Evolutionary conservation across 2,113 vertebrate species (phyloP), one percentile per base, ranked within the genome.

Genomic region (Leucosticte australis): DNA sequence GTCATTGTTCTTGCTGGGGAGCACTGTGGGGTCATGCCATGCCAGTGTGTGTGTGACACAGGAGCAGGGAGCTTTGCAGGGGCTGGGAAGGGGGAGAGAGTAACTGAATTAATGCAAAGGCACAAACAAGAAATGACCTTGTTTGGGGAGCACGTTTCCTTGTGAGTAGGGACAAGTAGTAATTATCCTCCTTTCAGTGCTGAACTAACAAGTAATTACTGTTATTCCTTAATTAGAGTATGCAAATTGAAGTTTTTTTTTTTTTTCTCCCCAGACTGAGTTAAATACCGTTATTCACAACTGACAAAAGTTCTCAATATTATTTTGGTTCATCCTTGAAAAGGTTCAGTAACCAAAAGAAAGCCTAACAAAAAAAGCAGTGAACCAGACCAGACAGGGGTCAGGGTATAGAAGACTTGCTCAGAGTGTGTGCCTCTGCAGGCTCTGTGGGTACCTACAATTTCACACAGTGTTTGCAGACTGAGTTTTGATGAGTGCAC

Each of bases 121-220:
- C 83, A 79, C 94, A 92, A 96, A 96, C 89, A 95, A 97, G 95
- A 96, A 95, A 92, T 69, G 92, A 95, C 94, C 94, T 97, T 96
- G 94, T 98, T 97, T 63, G 8, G 89, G 87, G 94, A 88, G 53
- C 3, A 1, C 70, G 89, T 94, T 97, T 97, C 95, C 91, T 87
- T 95, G 63, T 78, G 60, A 94, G 96, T 80, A 87, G 74, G 83
- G 93, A 96, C 95, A 97, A 97, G 90, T 93, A 53, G 37, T 95
- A 96, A 98, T 98, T 98, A 98, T 96, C 83, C 90, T 74, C 70
- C 64, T 96, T 96, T 96, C 90, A 91, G 60, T 53, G 89, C 83
- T 92, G 94, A 96, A 83, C 93, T 94, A 97, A 95, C 85, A 92
- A 96, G 67, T 84, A 83, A 97, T 96, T 94, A 95, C 93, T 97